Evolutionary conservation across 2,888 invertebrate species (phyloP), one percentile per base, ranked within the genome.

Genomic region (Flabesymbios commensalis): DNA sequence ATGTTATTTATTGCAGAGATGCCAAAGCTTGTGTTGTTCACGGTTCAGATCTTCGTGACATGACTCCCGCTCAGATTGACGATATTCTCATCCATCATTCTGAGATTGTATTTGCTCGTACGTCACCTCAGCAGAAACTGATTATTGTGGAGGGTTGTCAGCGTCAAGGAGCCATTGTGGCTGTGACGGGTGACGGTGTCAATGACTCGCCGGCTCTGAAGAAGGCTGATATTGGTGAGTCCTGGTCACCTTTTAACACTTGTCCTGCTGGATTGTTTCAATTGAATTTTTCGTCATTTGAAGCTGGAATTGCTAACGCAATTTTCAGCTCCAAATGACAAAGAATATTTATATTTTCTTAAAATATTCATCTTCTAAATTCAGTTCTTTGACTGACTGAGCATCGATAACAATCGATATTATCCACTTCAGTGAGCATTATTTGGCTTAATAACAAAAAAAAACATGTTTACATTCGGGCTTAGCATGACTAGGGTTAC

Each of bases 81-180:
- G 94, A 94, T 83, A 92, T 96, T 78, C 87, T 97, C 72, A 89
- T 91, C 86, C 85, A 91, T 84, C 94, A 96, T 85, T 91, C 93
- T 60, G 95, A 96, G 86, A 96, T 96, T 81, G 95, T 96, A 76
- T 95, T 95, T 86, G 95, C 95, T 69, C 90, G 95, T 78, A 94
- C 95, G 24, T 94, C 94, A 47, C 95, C 95, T 22, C 83, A 83
- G 81, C 95, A 96, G 86, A 96, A 96, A 84, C 87, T 96, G 84
- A 86, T 87, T 73, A 88, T 88, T 73, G 88, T 88, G 1, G 93
- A 93, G 82, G 92, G 91, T 47, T 91, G 90, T 76, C 92, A 93
- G 78, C 85, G 90, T 54, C 85, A 88, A 53, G 90, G 90, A 19
- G 88, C 88, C 63, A 89, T 92, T 69, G 92, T 92, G 59, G 90